Percentiles rank a stretch among this genome's conserved stretches.
Conservation (phyloP, 1,140 invertebrate species). For the Aphelinus atriplicis region DNA sequence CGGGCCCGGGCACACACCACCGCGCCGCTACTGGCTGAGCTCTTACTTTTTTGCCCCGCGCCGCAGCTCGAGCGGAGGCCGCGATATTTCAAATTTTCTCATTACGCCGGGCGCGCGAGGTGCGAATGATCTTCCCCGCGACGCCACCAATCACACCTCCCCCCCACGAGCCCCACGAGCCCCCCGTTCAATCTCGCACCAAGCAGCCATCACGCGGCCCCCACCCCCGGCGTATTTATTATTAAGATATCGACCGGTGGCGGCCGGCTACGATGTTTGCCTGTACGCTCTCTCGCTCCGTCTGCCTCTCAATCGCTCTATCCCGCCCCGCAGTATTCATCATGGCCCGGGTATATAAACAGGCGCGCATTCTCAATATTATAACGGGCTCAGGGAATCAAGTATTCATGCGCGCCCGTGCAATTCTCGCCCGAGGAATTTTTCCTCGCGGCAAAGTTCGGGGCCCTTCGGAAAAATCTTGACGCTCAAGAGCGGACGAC, state of each 20-base stretch:
- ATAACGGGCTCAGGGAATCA: too few relatives aligned
- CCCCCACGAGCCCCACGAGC: constrained; percentile 39
- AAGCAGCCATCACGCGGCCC: constrained; percentile 54
- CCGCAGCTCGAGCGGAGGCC: constrained; percentile 39
- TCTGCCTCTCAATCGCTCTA: constrained; percentile 17
- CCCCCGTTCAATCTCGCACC: constrained; percentile 62
- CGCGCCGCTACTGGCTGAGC: constrained; percentile 13
- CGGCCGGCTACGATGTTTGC: too few relatives aligned
- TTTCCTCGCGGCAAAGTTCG: too few relatives aligned
- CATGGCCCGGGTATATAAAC: not conserved
- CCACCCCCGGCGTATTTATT: constrained; percentile 64
- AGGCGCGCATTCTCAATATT: too few relatives aligned
- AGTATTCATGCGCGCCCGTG: too few relatives aligned
- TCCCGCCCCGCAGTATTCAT: constrained; percentile 5
- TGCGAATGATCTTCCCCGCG: constrained; percentile 58
- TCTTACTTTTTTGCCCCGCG: constrained; percentile 53
- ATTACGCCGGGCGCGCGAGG: constrained; percentile 59
- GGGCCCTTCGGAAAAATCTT: too few relatives aligned
- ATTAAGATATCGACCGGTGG: constrained; percentile 66
- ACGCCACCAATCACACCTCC: constrained; percentile 12
- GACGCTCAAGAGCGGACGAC: too few relatives aligned
- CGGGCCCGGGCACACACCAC: too few relatives aligned
- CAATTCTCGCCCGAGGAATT: too few relatives aligned
- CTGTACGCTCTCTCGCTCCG: constrained; percentile 27
- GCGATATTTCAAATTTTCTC: constrained; percentile 68